Evolutionary conservation across 2,888 invertebrate species (phyloP).

Genomic region (Crioceris asparagi): DNA sequence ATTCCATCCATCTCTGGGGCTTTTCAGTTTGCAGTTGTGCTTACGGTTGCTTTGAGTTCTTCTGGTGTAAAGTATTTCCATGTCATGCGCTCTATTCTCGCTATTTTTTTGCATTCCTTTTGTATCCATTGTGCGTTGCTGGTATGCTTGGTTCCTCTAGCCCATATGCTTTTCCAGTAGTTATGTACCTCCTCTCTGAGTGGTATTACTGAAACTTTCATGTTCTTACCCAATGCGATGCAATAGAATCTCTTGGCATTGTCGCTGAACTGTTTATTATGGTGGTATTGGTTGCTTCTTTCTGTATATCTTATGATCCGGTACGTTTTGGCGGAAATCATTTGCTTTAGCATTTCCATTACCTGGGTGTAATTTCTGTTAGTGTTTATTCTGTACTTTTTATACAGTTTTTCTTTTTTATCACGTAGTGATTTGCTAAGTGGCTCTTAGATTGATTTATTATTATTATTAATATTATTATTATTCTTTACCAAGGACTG

Average conservation of each 20-base stretch:
- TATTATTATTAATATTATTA: too few relatives aligned
- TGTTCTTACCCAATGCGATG: neutral
- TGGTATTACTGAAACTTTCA: neutral
- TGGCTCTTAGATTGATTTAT: too few relatives aligned
- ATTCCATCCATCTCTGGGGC: neutral
- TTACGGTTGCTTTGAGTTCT: neutral
- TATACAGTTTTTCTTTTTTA: neutral
- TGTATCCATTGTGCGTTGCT: neutral
- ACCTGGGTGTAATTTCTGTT: neutral
- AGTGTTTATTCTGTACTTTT: neutral
- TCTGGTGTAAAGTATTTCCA: neutral
- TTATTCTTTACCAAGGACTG: too few relatives aligned
- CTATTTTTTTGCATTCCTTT: neutral
- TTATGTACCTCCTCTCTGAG: neutral
- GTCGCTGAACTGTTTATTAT: neutral
- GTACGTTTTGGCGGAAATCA: neutral
- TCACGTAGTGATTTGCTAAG: too few relatives aligned
- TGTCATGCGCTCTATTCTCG: neutral
- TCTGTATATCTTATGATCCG: neutral
- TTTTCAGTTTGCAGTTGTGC: neutral
- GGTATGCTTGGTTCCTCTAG: neutral
- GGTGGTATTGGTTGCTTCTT: neutral
- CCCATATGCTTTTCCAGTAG: neutral
- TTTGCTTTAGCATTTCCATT: neutral
- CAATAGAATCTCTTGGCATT: neutral